Conservation (phyloP, 1,140 invertebrate genomes). For the Rhagoletis zephyria region DNA sequence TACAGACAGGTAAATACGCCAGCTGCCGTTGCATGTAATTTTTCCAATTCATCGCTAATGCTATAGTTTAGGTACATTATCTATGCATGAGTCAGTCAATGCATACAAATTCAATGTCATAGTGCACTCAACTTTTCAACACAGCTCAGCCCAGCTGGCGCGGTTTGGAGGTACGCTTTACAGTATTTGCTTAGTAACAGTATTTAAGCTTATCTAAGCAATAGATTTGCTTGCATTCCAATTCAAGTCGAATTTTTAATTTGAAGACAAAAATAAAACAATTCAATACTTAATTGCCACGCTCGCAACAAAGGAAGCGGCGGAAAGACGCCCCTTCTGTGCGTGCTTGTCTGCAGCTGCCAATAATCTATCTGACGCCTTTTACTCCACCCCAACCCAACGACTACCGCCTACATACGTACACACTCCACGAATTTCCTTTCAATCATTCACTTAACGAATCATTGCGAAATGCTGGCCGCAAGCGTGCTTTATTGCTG, state of each 20-base stretch:
- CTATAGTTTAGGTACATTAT: background rate
- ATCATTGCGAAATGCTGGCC: conserved; percentile 2
- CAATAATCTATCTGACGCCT: background rate
- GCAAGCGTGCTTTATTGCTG: background rate
- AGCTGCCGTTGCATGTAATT: background rate
- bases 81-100: background rate
- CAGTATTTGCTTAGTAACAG: background rate
- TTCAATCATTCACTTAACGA: background rate
- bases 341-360: background rate
- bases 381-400: background rate
- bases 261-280: background rate
- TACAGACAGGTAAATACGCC: background rate
- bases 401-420: background rate
- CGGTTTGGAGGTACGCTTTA: no score
- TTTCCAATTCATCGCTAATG: background rate
- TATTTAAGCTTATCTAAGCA: background rate
- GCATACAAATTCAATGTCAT: conserved; percentile 42
- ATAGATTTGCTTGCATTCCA: background rate
- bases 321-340: background rate
- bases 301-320: conserved; percentile 3
- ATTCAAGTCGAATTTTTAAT: background rate
- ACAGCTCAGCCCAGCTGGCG: background rate
- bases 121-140: conserved; percentile 6
- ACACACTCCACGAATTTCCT: background rate
- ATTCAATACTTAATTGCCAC: conserved; percentile 24